A percentile compares a stretch with the other conserved stretches of the same genome.
Conservation (phyloP, 2,113 vertebrate species). For the Phaethon lepturus region DNA sequence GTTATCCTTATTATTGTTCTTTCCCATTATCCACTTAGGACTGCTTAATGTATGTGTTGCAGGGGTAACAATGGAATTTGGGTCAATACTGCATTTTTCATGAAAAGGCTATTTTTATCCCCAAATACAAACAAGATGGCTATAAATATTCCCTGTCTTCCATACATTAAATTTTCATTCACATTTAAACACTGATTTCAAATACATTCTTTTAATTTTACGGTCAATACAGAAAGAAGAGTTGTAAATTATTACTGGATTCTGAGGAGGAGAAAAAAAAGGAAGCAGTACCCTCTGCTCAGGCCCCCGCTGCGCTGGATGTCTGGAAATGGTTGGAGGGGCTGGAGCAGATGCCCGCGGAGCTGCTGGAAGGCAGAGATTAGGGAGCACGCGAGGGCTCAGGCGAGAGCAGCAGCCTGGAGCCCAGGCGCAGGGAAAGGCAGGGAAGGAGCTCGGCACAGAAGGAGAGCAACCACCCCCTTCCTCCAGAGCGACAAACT, state of each 20-base stretch:
- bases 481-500: not conserved
- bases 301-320: not conserved
- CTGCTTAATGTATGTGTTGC: conserved; percentile 37
- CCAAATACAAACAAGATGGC: conserved; percentile 29
- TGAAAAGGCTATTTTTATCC: conserved; percentile 2
- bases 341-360: not conserved
- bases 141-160: conserved; percentile 8
- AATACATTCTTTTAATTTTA: not conserved
- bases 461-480: not conserved
- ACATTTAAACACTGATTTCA: not conserved
- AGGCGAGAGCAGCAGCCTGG: not conserved
- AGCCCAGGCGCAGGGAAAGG: not conserved
- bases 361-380: not conserved
- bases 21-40: conserved; percentile 67
- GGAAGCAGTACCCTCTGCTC: not conserved
- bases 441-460: not conserved
- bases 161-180: not conserved
- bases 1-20: conserved; percentile 71
- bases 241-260: not conserved
- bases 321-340: not conserved
- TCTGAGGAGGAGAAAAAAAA: not conserved
- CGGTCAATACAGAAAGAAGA: not conserved
- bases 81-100: conserved; percentile 5
- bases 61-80: conserved; percentile 15
- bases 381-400: not conserved